A percentile compares a stretch with the other conserved stretches of the same genome.
phyloP scores from a whole-genome alignment of 2,797 vertebrate genomes.

The Lepilemur septentrionalis region DNA sequence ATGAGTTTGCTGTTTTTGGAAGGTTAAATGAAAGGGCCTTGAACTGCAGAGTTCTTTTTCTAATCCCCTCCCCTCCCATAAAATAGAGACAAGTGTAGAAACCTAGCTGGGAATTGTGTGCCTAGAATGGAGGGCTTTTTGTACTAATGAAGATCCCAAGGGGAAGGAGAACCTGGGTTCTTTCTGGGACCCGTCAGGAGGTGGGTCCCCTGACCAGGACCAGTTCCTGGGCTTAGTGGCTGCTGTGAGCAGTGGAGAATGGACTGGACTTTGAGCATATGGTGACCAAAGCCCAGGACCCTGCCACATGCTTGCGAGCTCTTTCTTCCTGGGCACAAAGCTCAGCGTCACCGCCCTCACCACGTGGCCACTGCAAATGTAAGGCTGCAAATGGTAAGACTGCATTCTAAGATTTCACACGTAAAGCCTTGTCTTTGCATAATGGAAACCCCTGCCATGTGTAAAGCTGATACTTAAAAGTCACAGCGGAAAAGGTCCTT shows the following conservation, averaged over 20 bases:
- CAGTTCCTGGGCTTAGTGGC: neutral
- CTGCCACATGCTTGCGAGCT: neutral
- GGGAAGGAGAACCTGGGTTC: neutral
- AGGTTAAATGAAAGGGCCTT: constrained; percentile 64
- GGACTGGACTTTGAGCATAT: neutral
- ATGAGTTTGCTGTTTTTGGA: constrained; percentile 61
- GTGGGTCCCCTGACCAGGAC: neutral
- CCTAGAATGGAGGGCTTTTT: neutral
- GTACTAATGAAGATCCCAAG: neutral
- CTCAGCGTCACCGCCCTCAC: neutral
- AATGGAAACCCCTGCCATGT: constrained; percentile 68
- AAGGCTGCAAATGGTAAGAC: constrained; percentile 62
- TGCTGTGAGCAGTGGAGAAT: neutral
- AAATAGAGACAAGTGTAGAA: constrained; percentile 20
- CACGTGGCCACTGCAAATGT: neutral
- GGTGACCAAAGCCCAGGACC: neutral
- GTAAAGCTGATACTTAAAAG: constrained; percentile 77
- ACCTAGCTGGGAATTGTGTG: constrained; percentile 21
- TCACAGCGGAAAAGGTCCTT: constrained; percentile 78
- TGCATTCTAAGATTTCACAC: constrained; percentile 77
- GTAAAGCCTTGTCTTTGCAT: constrained; percentile 76
- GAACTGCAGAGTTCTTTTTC: constrained; percentile 16
- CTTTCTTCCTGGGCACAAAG: neutral
- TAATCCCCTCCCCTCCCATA: neutral
- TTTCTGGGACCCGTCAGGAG: neutral